Percentiles rank a stretch among this genome's conserved stretches.
Evolutionary conservation across 2,797 vertebrate species (phyloP).

Genomic region (Eurystomus glaucurus): DNA sequence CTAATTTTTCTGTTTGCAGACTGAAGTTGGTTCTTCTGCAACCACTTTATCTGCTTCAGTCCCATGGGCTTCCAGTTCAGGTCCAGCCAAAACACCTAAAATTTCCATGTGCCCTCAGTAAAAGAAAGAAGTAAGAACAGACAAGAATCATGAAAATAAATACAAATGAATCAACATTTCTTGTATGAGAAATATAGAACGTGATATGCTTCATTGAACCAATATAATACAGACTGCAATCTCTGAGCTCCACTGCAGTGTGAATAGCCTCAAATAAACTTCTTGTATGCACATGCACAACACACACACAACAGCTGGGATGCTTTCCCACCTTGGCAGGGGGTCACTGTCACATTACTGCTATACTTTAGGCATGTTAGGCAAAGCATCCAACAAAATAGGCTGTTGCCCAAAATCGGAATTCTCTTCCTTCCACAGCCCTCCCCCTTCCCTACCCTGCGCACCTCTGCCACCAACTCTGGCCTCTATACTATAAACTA

Average conservation of each 20-base stretch:
- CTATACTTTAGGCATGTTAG: conserved; percentile 42
- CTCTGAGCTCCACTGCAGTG: conserved; percentile 60
- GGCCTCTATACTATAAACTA: not conserved
- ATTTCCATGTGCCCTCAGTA: not conserved
- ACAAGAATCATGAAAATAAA: conserved; percentile 41
- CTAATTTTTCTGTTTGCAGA: not conserved
- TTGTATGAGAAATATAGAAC: conserved; percentile 40
- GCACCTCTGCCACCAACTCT: too few species aligned
- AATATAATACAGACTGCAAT: conserved; percentile 52
- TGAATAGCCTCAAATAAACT: conserved; percentile 70
- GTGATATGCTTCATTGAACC: conserved; percentile 62
- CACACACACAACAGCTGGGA: conserved; percentile 70
- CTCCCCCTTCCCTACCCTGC: too few species aligned
- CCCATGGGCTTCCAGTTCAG: not conserved
- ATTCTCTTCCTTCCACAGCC: not conserved
- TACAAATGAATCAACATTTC: conserved; percentile 58
- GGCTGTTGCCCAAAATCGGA: not conserved
- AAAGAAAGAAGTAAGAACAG: conserved; percentile 42
- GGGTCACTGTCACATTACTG: conserved; percentile 44
- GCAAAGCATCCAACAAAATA: conserved; percentile 31
- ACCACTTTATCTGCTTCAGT: not conserved
- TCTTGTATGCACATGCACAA: conserved; percentile 65
- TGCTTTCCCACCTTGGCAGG: conserved; percentile 62
- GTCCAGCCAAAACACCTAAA: not conserved
- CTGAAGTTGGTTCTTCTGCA: not conserved